Evolutionary conservation across 2,797 vertebrate species (phyloP).

Genomic region (Bucorvus abyssinicus): DNA sequence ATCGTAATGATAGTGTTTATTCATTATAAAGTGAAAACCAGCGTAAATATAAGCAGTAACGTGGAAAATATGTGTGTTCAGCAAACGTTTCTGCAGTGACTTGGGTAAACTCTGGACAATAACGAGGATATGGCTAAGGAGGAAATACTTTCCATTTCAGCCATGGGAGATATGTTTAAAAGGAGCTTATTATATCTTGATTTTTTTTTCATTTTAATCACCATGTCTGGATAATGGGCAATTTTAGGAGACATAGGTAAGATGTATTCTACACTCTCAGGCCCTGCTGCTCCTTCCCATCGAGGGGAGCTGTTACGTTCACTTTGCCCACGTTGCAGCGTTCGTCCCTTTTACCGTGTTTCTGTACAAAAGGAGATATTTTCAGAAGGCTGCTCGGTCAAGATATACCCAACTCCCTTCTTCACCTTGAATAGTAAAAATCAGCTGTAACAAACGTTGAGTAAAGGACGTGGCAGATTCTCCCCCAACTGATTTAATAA

Average conservation of each 20-base stretch:
- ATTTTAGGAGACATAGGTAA: background rate
- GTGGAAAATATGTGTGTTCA: background rate
- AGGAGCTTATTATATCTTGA: background rate
- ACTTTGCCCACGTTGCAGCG: background rate
- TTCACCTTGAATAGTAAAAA: background rate
- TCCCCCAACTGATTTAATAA: background rate
- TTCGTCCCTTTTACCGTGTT: background rate
- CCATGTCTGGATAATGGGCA: background rate
- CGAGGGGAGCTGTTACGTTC: background rate
- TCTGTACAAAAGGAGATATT: background rate
- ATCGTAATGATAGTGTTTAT: background rate
- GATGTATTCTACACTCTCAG: background rate
- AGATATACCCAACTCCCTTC: background rate
- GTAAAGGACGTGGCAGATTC: background rate
- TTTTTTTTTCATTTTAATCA: background rate
- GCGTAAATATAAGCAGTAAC: background rate
- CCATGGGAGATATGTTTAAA: background rate
- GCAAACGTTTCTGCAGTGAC: background rate
- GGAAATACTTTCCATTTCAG: background rate
- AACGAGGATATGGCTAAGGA: background rate
- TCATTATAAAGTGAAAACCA: background rate
- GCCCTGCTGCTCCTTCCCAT: background rate
- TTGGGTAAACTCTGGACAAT: background rate
- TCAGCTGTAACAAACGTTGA: background rate
- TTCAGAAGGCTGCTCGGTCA: background rate